Base-by-base conservation (phyloP, 1,140 invertebrate species). In the Drosophila lacteicornis region DNA sequence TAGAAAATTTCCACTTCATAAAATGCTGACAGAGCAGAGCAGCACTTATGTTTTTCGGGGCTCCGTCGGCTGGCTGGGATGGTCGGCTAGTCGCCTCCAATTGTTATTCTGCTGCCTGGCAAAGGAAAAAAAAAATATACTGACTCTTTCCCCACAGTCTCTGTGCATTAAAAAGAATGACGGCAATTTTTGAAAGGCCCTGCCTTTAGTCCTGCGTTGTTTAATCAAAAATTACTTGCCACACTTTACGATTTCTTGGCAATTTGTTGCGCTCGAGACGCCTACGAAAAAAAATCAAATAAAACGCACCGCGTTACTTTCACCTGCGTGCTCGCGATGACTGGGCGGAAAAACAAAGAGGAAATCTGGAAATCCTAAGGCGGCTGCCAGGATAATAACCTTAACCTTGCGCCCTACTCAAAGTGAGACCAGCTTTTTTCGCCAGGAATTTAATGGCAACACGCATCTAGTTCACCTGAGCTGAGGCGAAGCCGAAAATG, bases 1-100 rank as follows among this genome's bases (percentile, higher is more conserved):
- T 92, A 91, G 81, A 82, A 87, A 92, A 91, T 84, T 88, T 82
- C 79, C 75, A 79, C 82, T 90, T 91, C 79, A 79, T 85, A 80
- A 84, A 84, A 86, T 81, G 81, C 74, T 91, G 70, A 76, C 80
- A 82, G 91, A 81, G 69, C 81, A 80, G 27, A 59, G 69, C 65
- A 90, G 80, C 85, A 84, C 81, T 88, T 84, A 90, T 90, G 84
- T 81, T 71, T 56, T 69, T 71, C 59, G 60, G 50, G 53, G 75
- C 50, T 76, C 58, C 55, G 69, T 68, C 58, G 69, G 55, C 61
- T 69, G 60, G 65, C 53, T 33, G 74, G 60, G 60, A 63, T 62
- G 33, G 65, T 58, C 33, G 74, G 60, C 67, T 62, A 50, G 61
- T 69, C 63, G 58, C 46, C 55, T 69, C 38, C 66, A 68, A 71